Evolutionary conservation across 2,888 invertebrate species (phyloP).

Genomic region (Suillia variegata): DNA sequence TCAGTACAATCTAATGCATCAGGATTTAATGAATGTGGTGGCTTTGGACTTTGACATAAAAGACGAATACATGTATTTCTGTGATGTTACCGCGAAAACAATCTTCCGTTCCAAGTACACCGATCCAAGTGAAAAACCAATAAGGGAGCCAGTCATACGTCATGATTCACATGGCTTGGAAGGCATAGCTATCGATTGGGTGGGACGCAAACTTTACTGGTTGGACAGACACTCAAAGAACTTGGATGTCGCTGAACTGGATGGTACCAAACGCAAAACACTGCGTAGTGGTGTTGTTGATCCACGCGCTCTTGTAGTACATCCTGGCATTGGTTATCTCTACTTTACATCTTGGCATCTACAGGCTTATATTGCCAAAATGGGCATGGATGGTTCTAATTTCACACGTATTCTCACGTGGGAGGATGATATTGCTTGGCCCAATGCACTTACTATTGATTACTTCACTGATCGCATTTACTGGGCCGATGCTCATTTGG

Average conservation of each 20-base stretch:
- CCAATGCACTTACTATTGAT: constrained; percentile 95
- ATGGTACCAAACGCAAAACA: constrained; percentile 90
- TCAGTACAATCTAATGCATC: constrained; percentile 84
- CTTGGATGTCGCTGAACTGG: constrained; percentile 91
- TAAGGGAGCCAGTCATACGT: constrained; percentile 82
- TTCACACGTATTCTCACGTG: constrained; percentile 86
- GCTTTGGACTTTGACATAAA: constrained; percentile 91
- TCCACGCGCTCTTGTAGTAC: constrained; percentile 92
- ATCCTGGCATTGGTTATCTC: constrained; percentile 90
- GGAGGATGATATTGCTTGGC: constrained; percentile 97
- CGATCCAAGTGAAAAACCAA: constrained; percentile 66
- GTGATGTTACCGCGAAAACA: constrained; percentile 94
- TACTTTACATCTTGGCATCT: constrained; percentile 97
- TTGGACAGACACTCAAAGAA: constrained; percentile 94
- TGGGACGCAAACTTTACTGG: constrained; percentile 95
- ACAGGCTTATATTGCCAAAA: constrained; percentile 93
- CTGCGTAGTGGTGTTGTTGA: constrained; percentile 87
- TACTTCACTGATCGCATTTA: constrained; percentile 94
- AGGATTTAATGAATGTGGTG: constrained; percentile 95
- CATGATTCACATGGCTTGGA: constrained; percentile 97
- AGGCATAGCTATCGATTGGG: constrained; percentile 96
- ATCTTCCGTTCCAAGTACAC: constrained; percentile 77
- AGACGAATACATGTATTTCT: constrained; percentile 89
- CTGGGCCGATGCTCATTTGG: constrained; percentile 98
- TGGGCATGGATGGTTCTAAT: constrained; percentile 96